Conservation (phyloP, 1,140 invertebrate species). For the Paracyclopina nana region DNA sequence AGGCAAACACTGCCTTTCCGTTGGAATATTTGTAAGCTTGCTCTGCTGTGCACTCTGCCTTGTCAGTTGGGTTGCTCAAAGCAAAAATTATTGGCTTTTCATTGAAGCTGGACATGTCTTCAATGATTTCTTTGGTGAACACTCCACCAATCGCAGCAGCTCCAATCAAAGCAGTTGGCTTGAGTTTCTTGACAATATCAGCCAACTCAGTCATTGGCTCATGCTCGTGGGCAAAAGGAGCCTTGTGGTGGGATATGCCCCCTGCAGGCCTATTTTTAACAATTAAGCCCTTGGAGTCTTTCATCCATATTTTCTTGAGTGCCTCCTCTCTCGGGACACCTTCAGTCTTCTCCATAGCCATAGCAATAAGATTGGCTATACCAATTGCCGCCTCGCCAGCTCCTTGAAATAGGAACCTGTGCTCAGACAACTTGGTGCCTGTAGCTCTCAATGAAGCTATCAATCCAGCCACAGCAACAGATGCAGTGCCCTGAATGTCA, state of each 20-base stretch:
- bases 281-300: conserved; percentile 53
- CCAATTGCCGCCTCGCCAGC: conserved; percentile 81
- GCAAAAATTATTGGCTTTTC: conserved; percentile 80
- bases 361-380: conserved; percentile 65
- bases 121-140: conserved; percentile 64
- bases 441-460: conserved; percentile 60
- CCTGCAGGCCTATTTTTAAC: conserved; percentile 51
- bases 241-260: conserved; percentile 50
- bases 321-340: conserved; percentile 54
- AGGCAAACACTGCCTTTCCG: conserved; percentile 68
- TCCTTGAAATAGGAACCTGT: conserved; percentile 71
- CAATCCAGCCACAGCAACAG: conserved; percentile 74
- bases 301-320: conserved; percentile 50
- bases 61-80: conserved; percentile 77
- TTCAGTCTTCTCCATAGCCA: conserved; percentile 56
- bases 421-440: conserved; percentile 49
- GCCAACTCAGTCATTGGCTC: conserved; percentile 49
- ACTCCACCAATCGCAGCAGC: conserved; percentile 28
- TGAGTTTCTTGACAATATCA: conserved; percentile 54
- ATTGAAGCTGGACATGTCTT: conserved; percentile 64
- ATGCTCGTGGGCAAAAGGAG: conserved; percentile 59
- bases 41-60: conserved; percentile 83
- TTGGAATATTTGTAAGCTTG: conserved; percentile 67
- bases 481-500: conserved; percentile 88
- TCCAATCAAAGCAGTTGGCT: conserved; percentile 69